These are phyloP conservation scores for Dusona sp. DNA, from an alignment of 2,888 invertebrate genomes.

Conservation along the genomic window DNA sequence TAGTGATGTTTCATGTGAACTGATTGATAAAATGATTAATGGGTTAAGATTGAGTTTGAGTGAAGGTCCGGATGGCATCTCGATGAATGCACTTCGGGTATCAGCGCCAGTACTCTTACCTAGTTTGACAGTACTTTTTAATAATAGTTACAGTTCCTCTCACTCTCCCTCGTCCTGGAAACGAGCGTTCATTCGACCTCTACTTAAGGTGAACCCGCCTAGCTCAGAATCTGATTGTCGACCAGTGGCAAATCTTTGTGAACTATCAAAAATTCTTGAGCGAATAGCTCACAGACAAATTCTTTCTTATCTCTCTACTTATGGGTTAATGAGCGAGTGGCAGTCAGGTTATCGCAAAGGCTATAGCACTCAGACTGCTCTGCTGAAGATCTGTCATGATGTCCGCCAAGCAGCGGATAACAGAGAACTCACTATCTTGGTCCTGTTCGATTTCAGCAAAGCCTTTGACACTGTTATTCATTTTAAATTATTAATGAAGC, in stretches of 20 bases:
- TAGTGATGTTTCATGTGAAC: too few species aligned
- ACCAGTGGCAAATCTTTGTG: neutral
- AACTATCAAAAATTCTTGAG: neutral
- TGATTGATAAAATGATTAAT: too few species aligned
- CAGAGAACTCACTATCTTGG: neutral
- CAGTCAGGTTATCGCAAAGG: neutral
- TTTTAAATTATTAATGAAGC: neutral
- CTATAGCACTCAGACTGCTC: neutral
- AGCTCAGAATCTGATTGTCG: neutral
- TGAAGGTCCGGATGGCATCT: too few species aligned
- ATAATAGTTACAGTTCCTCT: too few species aligned
- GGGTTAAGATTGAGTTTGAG: too few species aligned
- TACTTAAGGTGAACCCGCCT: neutral
- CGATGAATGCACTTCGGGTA: too few species aligned
- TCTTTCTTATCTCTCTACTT: neutral
- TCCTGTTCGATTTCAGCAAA: conserved; percentile 7
- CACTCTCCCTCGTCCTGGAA: neutral
- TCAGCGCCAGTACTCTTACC: too few species aligned
- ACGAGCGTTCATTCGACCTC: neutral
- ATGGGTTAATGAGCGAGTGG: neutral
- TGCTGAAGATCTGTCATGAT: neutral
- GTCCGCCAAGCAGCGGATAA: neutral
- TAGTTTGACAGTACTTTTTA: too few species aligned
- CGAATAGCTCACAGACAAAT: neutral
- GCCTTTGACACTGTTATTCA: conserved; percentile 3